Evolutionary conservation across 2,113 vertebrate genomes (phyloP), one percentile per base, ranked within the genome.

Genomic region (Mustela lutreola): DNA sequence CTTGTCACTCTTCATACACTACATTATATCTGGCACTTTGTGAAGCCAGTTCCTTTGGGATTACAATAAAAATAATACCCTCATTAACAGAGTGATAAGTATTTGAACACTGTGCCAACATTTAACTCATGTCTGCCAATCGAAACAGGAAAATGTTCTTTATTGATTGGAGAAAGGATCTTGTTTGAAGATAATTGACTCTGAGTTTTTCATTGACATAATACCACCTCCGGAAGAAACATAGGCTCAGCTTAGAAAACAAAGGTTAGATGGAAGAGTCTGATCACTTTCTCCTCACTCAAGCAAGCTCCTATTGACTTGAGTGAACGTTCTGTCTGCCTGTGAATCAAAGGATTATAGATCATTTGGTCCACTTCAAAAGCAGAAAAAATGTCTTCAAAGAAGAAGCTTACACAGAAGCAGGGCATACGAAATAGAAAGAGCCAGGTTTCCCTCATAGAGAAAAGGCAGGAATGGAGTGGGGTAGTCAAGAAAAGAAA

Each of bases 21-120:
- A 5, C 15, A 87, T n/a, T 58, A 16, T 36, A 91, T 89, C 91
- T 65, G 39, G 93, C 91, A 96, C 65, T 97, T 95, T 85, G 26
- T 80, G 19, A 91, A 96, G 0, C 31, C 70, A 62, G 48, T 83
- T 94, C 90, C 70, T 91, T 60, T 88, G 62, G 48, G 53, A 94
- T 92, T 97, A 89, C 16, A 87, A 75, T 73, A 75, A 94, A 56
- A 87, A 75, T 26, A 95, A 94, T 62, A 91, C 9, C 3, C 48
- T 97, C 91, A 67, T 98, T 97, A 98, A 62, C 84, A 92, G 92
- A 95, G 83, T 80, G 42, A 93, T 60, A 95, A 98, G 88, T 97
- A 97, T 94, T 71, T 95, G 45, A 78, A 60, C 91, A 82, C 28
- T 91, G 91, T 97, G 78, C 82, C 93, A 94, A 98, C 97, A 95